phyloP scores from a whole-genome alignment of 2,113 vertebrate species.

The Oreocharis arfaki region DNA sequence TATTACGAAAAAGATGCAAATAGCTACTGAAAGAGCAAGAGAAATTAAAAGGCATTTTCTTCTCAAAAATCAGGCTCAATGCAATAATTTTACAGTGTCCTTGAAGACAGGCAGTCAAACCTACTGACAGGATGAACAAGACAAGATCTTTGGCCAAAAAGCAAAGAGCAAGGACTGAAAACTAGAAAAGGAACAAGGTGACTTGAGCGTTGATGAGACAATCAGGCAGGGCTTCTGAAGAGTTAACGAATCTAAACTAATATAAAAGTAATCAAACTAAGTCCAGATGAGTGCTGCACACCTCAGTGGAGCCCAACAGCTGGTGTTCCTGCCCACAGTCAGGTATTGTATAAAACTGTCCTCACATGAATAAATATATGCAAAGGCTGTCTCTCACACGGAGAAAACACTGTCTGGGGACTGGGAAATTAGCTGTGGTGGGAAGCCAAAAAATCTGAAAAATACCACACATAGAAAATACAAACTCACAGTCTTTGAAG shows the following conservation, averaged over 20 bases:
- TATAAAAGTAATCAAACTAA: conserved; percentile 52
- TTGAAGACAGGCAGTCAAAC: background rate
- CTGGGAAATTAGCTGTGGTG: background rate
- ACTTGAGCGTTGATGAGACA: background rate
- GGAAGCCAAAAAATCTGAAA: background rate
- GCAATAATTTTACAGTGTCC: background rate
- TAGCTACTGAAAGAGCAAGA: background rate
- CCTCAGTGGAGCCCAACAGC: conserved; percentile 42
- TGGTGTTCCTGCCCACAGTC: conserved; percentile 37
- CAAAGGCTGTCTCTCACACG: background rate
- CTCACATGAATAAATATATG: conserved; percentile 42
- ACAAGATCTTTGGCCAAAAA: background rate
- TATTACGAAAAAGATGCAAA: background rate
- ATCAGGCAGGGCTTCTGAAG: background rate
- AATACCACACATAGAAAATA: background rate
- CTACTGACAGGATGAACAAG: background rate
- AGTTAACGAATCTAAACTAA: conserved; percentile 23
- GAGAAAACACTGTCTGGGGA: background rate
- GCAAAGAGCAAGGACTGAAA: background rate
- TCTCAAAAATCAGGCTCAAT: background rate
- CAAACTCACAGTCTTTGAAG: background rate
- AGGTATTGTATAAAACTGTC: conserved; percentile 47
- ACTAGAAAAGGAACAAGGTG: background rate
- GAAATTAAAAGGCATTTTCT: background rate
- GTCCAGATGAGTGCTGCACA: conserved; percentile 48